These are phyloP conservation scores for Leptopilina boulardi DNA, from an alignment of 1,140 invertebrate species.

Conservation along the genomic window DNA sequence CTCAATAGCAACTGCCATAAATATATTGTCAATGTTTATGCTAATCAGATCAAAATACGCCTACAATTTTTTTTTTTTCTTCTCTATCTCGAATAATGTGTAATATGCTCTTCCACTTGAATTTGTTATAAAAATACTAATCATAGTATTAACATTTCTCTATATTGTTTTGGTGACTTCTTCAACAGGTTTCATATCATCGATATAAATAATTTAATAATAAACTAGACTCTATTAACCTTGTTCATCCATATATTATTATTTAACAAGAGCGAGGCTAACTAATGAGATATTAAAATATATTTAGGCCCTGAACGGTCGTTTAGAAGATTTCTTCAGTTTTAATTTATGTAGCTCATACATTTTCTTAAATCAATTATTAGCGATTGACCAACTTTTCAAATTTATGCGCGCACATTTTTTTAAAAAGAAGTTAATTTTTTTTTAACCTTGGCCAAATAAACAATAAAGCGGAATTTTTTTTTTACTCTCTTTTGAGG, in stretches of 20 bases:
- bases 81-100: not conserved
- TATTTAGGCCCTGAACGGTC: conserved; percentile 15
- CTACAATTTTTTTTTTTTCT: not conserved
- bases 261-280: conserved; percentile 19
- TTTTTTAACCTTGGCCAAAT: too few species aligned
- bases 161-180: not conserved
- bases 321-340: not conserved
- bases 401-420: conserved; percentile 11
- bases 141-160: not conserved
- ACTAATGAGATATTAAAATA: conserved; percentile 18
- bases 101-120: not conserved
- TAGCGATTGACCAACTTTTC: conserved; percentile 1
- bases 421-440: too few species aligned
- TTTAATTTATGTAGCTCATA: conserved; percentile 21
- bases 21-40: not conserved
- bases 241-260: conserved; percentile 23
- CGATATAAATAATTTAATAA: conserved; percentile 21
- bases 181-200: conserved; percentile 2
- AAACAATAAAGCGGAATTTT: too few species aligned
- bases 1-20: conserved; percentile 3
- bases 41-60: conserved; percentile 21
- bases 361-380: conserved; percentile 21
- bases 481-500: too few species aligned
- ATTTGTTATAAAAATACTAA: conserved; percentile 12
- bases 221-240: not conserved